phyloP scores from a whole-genome alignment of 1,140 invertebrate species.

The Drosophila neocordata region DNA sequence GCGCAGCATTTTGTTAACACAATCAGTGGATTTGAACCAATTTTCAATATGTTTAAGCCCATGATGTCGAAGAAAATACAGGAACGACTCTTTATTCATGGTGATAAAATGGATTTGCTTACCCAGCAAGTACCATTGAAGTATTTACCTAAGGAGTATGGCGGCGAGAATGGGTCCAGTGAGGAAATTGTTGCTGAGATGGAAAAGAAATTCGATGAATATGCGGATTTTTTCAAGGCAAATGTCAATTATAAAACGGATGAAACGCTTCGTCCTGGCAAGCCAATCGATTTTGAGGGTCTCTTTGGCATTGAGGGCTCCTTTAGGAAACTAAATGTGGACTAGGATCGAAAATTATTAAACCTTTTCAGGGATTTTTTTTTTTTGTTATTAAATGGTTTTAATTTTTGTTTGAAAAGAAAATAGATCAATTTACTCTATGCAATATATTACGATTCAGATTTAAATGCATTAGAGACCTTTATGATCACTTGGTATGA shows the following conservation, averaged over 20 bases:
- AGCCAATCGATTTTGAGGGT: conserved; percentile 84
- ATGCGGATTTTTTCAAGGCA: conserved; percentile 84
- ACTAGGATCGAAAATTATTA: conserved; percentile 29
- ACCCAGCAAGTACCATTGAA: conserved; percentile 83
- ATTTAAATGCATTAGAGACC: background rate
- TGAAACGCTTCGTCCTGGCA: conserved; percentile 85
- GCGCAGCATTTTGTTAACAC: conserved; percentile 84
- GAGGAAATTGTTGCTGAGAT: conserved; percentile 83
- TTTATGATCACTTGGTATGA: no score
- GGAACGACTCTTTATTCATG: conserved; percentile 83
- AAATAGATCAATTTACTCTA: background rate
- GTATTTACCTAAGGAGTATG: conserved; percentile 85
- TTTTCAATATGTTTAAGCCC: conserved; percentile 83
- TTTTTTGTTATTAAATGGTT: conserved; percentile 12
- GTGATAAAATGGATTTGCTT: conserved; percentile 83
- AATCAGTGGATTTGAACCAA: conserved; percentile 83
- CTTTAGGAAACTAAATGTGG: conserved; percentile 72
- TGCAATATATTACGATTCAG: no score
- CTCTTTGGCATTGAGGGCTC: conserved; percentile 73
- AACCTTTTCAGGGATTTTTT: background rate
- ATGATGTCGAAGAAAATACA: conserved; percentile 84
- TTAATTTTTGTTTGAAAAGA: conserved; percentile 5
- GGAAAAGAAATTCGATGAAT: conserved; percentile 85
- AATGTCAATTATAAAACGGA: conserved; percentile 84
- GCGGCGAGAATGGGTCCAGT: conserved; percentile 83